A percentile compares a stretch with the other conserved stretches of the same genome.
Conservation (phyloP, 2,888 invertebrate genomes). For the Apeira syringaria region DNA sequence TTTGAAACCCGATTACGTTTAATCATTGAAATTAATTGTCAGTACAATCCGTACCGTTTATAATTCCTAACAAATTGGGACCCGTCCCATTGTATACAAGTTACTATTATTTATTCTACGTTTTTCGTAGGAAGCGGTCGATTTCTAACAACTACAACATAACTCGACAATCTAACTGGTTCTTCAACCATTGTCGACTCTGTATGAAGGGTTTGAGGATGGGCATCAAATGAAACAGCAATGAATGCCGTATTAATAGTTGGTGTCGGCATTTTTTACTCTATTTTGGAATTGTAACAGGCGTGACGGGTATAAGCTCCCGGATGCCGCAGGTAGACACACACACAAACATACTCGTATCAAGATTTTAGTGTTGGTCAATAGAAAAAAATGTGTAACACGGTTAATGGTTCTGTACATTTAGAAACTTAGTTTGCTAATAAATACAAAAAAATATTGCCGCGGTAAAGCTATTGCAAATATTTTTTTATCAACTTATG, state of each 20-base stretch:
- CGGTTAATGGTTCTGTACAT: constrained; percentile 35
- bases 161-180: constrained; percentile 5
- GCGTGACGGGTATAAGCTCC: constrained; percentile 61
- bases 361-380: constrained; percentile 48
- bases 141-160: constrained; percentile 28
- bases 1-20: constrained; percentile 46
- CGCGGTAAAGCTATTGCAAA: no score
- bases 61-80: constrained; percentile 41
- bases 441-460: no score
- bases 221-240: constrained; percentile 41
- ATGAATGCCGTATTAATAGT: constrained; percentile 61
- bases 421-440: no score
- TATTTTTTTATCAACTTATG: no score
- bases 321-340: constrained; percentile 76
- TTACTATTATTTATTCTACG: not conserved
- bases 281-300: constrained; percentile 62
- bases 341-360: constrained; percentile 62
- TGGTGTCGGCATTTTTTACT: constrained; percentile 49
- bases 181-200: constrained; percentile 28
- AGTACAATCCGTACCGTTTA: constrained; percentile 48
- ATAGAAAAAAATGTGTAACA: constrained; percentile 38
- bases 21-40: constrained; percentile 62
- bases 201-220: constrained; percentile 32
- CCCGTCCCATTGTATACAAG: constrained; percentile 33
- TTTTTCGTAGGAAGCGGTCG: constrained; percentile 36